phyloP scores from a whole-genome alignment of 2,888 invertebrate genomes.

The Stegana nigrithorax region DNA sequence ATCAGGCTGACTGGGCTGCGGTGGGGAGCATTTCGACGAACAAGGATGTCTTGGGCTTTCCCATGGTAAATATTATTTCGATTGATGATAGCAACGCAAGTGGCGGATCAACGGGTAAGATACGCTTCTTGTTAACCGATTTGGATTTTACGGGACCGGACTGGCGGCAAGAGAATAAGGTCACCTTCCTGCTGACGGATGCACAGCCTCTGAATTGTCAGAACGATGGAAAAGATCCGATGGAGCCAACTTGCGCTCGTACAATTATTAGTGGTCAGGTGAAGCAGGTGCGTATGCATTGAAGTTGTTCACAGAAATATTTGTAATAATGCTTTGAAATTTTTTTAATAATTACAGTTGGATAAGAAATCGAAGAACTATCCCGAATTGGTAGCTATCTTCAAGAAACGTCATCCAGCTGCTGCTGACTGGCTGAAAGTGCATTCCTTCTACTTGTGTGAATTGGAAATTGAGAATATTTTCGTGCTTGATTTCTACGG shows the following conservation, averaged over 20 bases:
- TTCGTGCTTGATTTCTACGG: conserved; percentile 85
- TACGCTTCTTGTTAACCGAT: conserved; percentile 65
- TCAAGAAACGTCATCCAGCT: conserved; percentile 64
- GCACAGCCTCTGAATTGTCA: conserved; percentile 64
- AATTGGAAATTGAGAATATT: conserved; percentile 79
- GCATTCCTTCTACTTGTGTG: conserved; percentile 83
- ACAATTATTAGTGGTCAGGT: conserved; percentile 63
- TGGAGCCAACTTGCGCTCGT: conserved; percentile 68
- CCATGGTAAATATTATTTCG: conserved; percentile 68
- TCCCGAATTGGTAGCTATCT: conserved; percentile 46
- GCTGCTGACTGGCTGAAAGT: conserved; percentile 68
- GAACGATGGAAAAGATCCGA: conserved; percentile 58
- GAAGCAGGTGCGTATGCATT: conserved; percentile 43
- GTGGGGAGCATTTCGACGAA: conserved; percentile 65
- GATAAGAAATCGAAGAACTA: conserved; percentile 43
- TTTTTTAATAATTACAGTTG: conserved; percentile 42
- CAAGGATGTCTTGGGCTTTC: conserved; percentile 53
- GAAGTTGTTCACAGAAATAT: too few relatives aligned
- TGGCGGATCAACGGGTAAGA: conserved; percentile 60
- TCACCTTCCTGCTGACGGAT: conserved; percentile 61
- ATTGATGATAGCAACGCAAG: conserved; percentile 59
- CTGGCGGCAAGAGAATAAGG: conserved; percentile 59
- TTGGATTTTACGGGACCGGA: conserved; percentile 68
- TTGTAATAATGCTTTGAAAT: too few relatives aligned
- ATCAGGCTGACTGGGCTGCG: conserved; percentile 64